phyloP scores from a whole-genome alignment of 2,888 invertebrate genomes.

The Lepidochitona cinerea region DNA sequence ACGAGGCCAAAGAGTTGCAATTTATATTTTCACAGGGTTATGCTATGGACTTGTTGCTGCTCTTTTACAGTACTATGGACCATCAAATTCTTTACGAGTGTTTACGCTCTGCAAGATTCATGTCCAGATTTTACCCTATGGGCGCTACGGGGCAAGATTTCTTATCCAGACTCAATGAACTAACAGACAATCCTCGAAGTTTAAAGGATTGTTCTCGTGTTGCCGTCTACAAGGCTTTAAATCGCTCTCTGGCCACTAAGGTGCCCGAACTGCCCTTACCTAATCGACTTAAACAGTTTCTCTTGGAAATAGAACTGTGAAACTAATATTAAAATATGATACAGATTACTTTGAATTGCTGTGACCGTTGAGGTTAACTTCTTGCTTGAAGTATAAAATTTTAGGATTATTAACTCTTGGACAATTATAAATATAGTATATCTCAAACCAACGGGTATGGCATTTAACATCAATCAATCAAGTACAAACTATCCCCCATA shows the following conservation, averaged over 20 bases:
- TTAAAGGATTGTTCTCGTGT: constrained; percentile 82
- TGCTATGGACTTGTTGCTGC: constrained; percentile 78
- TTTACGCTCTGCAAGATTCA: constrained; percentile 78
- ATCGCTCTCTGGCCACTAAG: constrained; percentile 77
- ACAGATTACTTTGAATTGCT: no score
- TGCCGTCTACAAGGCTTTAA: constrained; percentile 79
- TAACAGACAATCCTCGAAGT: constrained; percentile 79
- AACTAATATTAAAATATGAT: not conserved
- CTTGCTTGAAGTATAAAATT: no score
- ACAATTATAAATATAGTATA: no score
- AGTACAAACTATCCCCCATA: no score
- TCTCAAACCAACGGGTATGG: no score
- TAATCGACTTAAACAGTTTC: constrained; percentile 78
- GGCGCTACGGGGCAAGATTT: constrained; percentile 61
- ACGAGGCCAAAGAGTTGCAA: constrained; percentile 78
- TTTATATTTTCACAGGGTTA: constrained; percentile 75
- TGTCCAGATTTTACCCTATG: constrained; percentile 74
- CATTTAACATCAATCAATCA: no score
- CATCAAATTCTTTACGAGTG: constrained; percentile 80
- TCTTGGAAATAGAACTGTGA: constrained; percentile 73
- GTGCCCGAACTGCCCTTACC: constrained; percentile 81
- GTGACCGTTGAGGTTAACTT: no score
- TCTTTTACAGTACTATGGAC: constrained; percentile 75
- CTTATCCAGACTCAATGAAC: constrained; percentile 74
- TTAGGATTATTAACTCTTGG: no score